These are phyloP conservation scores for Dinomys branickii DNA, from an alignment of 2,113 vertebrate genomes.

Conservation along the genomic window DNA sequence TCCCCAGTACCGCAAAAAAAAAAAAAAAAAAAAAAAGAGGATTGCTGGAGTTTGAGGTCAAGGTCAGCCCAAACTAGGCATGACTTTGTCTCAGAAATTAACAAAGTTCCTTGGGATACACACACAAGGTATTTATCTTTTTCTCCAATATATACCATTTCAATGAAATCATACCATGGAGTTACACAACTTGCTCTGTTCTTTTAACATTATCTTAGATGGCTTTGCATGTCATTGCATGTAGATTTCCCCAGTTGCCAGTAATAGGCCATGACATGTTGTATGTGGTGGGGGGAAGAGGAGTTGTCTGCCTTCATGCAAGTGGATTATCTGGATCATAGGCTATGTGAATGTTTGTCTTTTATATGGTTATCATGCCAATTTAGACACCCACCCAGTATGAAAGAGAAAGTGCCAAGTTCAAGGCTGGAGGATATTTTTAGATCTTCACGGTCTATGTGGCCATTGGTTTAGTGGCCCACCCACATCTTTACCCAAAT, in stretches of 20 bases:
- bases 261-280: not conserved
- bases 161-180: not conserved
- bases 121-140: not conserved
- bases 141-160: not conserved
- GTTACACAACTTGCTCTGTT: not conserved
- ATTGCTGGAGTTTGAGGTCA: not conserved
- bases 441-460: not conserved
- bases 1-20: too few relatives aligned
- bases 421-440: not conserved
- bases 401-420: not conserved
- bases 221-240: not conserved
- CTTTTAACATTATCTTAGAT: not conserved
- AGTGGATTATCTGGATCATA: not conserved
- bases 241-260: not conserved
- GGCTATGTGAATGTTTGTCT: not conserved
- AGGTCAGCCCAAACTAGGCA: not conserved
- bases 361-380: not conserved
- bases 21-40: too few relatives aligned
- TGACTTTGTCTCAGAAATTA: not conserved
- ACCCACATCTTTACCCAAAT: not conserved
- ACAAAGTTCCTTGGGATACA: not conserved
- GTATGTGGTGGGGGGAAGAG: not conserved
- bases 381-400: not conserved
- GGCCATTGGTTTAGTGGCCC: too few relatives aligned
- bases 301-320: not conserved